phyloP scores from a whole-genome alignment of 2,888 invertebrate species.

The Zeuzera pyrina region DNA sequence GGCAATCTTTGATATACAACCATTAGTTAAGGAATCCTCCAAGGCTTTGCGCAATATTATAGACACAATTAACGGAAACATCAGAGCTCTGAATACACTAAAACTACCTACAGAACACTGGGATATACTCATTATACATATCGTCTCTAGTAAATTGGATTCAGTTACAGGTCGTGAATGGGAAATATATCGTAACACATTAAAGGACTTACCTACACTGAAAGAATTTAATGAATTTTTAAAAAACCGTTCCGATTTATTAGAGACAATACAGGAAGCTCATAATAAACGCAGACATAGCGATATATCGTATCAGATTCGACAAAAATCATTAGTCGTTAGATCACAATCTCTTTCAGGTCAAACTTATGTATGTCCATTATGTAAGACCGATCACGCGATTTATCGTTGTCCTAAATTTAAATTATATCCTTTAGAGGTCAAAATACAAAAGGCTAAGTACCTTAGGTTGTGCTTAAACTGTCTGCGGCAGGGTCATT shows the following conservation, averaged over 20 bases:
- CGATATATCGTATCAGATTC: background rate
- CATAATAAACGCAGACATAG: background rate
- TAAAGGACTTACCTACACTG: background rate
- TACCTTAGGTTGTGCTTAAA: too few species aligned
- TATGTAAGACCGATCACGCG: too few species aligned
- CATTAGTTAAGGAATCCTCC: slow-evolving; percentile 4
- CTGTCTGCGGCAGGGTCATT: background rate
- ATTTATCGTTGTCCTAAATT: too few species aligned
- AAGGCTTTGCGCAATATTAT: slow-evolving; percentile 6
- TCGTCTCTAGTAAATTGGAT: slow-evolving; percentile 8
- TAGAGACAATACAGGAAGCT: background rate
- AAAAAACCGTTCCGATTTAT: background rate
- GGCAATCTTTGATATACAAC: slow-evolving; percentile 6
- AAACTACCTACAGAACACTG: slow-evolving; percentile 9
- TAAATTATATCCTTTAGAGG: too few species aligned
- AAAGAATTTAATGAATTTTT: background rate
- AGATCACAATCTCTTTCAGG: too few species aligned
- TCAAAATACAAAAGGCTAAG: too few species aligned
- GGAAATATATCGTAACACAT: slow-evolving; percentile 4
- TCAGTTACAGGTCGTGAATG: slow-evolving; percentile 7
- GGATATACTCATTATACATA: slow-evolving; percentile 6
- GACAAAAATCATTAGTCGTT: too few species aligned
- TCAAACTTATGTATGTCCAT: too few species aligned
- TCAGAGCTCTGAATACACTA: slow-evolving; percentile 11
- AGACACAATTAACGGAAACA: too few species aligned